Percentiles rank a stretch among this genome's conserved stretches.
phyloP scores from a whole-genome alignment of 2,113 vertebrate genomes.

The Callipepla californica region DNA sequence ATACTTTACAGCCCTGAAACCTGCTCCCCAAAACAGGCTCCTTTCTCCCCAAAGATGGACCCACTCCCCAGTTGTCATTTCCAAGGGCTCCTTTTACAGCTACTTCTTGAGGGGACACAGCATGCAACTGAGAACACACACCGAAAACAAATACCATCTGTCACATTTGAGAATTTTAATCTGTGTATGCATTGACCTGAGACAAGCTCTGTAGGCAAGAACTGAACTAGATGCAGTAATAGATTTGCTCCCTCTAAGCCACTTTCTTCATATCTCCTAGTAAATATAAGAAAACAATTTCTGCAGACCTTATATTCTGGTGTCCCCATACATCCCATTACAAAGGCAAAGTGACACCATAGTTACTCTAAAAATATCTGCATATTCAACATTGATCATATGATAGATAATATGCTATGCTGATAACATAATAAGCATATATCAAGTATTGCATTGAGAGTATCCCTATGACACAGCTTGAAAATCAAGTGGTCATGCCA shows the following conservation, averaged over 20 bases:
- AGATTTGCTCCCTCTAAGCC: constrained; percentile 7
- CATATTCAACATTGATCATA: not conserved
- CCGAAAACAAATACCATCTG: constrained; percentile 52
- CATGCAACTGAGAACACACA: not conserved
- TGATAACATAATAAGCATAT: not conserved
- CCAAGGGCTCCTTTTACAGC: not conserved
- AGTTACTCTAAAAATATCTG: not conserved
- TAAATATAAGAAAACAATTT: not conserved
- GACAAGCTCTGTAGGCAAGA: constrained; percentile 49
- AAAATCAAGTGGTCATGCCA: not conserved
- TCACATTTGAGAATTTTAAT: constrained; percentile 28
- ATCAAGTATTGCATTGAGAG: not conserved
- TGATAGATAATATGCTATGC: rapidly evolving
- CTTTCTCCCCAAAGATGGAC: not conserved
- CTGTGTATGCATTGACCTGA: constrained; percentile 45
- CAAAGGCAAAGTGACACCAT: not conserved
- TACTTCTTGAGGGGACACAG: not conserved
- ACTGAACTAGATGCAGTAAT: not conserved
- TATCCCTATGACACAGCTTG: not conserved
- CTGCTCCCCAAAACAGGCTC: not conserved
- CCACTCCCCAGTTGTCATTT: not conserved
- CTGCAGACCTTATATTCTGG: not conserved
- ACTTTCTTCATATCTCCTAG: not conserved
- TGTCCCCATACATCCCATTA: not conserved
- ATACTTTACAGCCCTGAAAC: not conserved